These are phyloP conservation scores for Heliconius hortense DNA, from an alignment of 2,888 invertebrate genomes.

Conservation along the genomic window DNA sequence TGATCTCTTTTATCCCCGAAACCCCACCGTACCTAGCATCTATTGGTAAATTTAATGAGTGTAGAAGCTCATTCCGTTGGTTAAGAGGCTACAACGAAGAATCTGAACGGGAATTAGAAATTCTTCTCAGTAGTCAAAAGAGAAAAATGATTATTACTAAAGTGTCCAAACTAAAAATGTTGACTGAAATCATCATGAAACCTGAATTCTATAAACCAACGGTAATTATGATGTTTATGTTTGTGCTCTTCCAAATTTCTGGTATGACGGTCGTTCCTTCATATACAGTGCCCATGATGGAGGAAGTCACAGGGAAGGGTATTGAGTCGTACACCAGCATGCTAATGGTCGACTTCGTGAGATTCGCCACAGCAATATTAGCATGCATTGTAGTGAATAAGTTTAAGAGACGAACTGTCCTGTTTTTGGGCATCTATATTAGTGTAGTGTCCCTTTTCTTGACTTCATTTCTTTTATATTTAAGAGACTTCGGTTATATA, in stretches of 20 bases:
- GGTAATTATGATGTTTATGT: slow-evolving; percentile 84
- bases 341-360: slow-evolving; percentile 83
- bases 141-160: slow-evolving; percentile 58
- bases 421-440: slow-evolving; percentile 82
- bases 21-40: slow-evolving; percentile 85
- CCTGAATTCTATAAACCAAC: slow-evolving; percentile 84
- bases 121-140: slow-evolving; percentile 67
- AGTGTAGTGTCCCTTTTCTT: slow-evolving; percentile 81
- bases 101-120: slow-evolving; percentile 73
- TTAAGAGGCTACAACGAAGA: slow-evolving; percentile 77
- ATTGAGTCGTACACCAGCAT: slow-evolving; percentile 84
- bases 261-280: slow-evolving; percentile 87
- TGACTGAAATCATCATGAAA: slow-evolving; percentile 57
- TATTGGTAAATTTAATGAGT: slow-evolving; percentile 76
- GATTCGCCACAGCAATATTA: slow-evolving; percentile 82
- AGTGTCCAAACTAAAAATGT: slow-evolving; percentile 58
- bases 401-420: slow-evolving; percentile 82
- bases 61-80: slow-evolving; percentile 81
- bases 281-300: slow-evolving; percentile 85
- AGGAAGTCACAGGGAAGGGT: slow-evolving; percentile 79
- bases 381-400: slow-evolving; percentile 84
- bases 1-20: slow-evolving; percentile 83
- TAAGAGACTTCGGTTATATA: slow-evolving; percentile 63
- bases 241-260: slow-evolving; percentile 85
- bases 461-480: slow-evolving; percentile 70